Base-by-base conservation (phyloP, 2,113 vertebrate genomes). In the Calyptomena viridis region DNA sequence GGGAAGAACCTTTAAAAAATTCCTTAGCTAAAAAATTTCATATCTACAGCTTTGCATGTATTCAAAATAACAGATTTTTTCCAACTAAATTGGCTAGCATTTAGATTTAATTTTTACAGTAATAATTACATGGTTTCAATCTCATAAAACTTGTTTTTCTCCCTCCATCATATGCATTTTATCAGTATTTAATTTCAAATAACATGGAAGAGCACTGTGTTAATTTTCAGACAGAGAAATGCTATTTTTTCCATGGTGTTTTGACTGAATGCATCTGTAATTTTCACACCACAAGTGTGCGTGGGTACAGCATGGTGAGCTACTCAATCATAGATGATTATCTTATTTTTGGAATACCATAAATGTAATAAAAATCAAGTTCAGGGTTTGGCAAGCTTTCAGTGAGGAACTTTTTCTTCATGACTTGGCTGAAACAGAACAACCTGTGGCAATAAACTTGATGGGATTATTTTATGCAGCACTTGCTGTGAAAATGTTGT, bases 311-410 rank as follows among this genome's bases (percentile, higher is more conserved):
- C 96, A 82, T 94, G 90, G 93, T 97, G 97, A 91, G 92, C 95
- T 97, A 94, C 95, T 97, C 92, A 96, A 88, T 97, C 92, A 92
- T 93, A 95, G 92, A 95, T 84, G 68, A 93, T 96, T 94, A 96
- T 95, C 96, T 97, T 97, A 96, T 97, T 97, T 97, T 97, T 97
- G 76, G 96, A 97, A 94, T 96, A 86, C 92, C 97, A 97, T 96
- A 94, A 94, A 94, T 95, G 31, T 91, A 94, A 96, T 95, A 96
- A 97, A 97, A 97, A 97, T 90, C 81, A 95, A 91, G 93, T 77
- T 96, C 67, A 88, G 94, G 39, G 42, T 89, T 95, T 79, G 94
- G 80, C 67, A 93, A 72, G 81, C 69, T 87, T 90, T 77, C 64
- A 95, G 6, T 88, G 94, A 93, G 55, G 73, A 96, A 94, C 89